phyloP scores from a whole-genome alignment of 2,797 vertebrate species.

The Sciurus vulgaris region DNA sequence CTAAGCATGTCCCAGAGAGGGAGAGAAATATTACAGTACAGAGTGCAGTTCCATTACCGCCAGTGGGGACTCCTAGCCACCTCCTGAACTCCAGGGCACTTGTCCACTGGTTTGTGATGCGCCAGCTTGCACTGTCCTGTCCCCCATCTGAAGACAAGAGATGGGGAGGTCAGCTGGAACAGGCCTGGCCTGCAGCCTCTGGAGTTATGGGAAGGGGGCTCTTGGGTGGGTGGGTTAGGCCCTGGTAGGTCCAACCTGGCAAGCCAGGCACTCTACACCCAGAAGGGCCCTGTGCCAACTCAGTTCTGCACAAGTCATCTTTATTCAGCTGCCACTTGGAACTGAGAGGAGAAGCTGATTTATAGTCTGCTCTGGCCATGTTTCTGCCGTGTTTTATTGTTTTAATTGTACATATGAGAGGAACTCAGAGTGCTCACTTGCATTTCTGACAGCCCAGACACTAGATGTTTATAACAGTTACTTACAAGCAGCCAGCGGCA shows the following conservation, averaged over 20 bases:
- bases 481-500: conserved; percentile 82
- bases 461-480: conserved; percentile 83
- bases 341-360: conserved; percentile 80
- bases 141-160: conserved; percentile 70
- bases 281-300: conserved; percentile 62
- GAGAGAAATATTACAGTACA: conserved; percentile 45
- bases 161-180: conserved; percentile 76
- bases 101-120: conserved; percentile 71
- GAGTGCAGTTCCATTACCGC: conserved; percentile 74
- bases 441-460: conserved; percentile 83
- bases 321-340: conserved; percentile 78
- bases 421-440: conserved; percentile 66
- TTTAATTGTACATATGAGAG: conserved; percentile 85
- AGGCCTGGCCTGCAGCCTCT: conserved; percentile 34
- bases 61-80: conserved; percentile 67
- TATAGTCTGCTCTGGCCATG: conserved; percentile 73
- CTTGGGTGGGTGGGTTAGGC: background rate
- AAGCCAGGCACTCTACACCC: conserved; percentile 19
- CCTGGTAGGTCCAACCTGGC: background rate
- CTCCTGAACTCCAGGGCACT: conserved; percentile 59
- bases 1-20: background rate
- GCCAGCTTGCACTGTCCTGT: conserved; percentile 48
- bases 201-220: background rate
- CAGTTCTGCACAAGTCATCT: conserved; percentile 72
- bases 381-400: conserved; percentile 85